Conservation (phyloP, 2,797 vertebrate genomes). For the Pyrocephalus nanus region DNA sequence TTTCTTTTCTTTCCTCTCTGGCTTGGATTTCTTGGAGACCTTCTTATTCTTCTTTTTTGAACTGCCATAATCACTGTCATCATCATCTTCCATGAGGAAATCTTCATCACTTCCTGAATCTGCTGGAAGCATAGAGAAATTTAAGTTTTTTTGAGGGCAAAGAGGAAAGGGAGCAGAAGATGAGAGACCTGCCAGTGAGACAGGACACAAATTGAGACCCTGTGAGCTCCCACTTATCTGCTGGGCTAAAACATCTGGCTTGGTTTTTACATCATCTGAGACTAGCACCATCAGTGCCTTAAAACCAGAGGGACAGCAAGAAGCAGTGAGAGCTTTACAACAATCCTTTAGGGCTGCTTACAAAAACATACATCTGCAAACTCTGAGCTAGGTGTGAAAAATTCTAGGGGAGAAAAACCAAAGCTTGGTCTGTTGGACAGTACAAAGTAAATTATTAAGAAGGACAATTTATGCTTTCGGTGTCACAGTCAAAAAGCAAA, state of each 20-base stretch:
- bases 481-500: neutral
- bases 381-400: neutral
- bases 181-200: neutral
- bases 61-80: slow-evolving; percentile 96
- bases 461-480: accelerated
- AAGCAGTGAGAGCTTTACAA: neutral
- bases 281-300: neutral
- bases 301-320: neutral
- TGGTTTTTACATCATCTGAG: neutral
- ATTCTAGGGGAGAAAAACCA: neutral
- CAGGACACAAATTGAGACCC: neutral
- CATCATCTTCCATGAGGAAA: slow-evolving; percentile 97
- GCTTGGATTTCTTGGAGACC: slow-evolving; percentile 90
- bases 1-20: slow-evolving; percentile 98
- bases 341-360: neutral
- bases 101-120: slow-evolving; percentile 94
- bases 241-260: neutral
- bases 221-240: neutral
- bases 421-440: neutral
- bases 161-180: neutral
- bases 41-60: slow-evolving; percentile 98
- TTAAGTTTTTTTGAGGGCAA: neutral
- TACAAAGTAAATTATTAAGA: accelerated
- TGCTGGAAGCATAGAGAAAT: slow-evolving; percentile 70
- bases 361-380: neutral